Conservation (phyloP, 2,797 vertebrate genomes). For the Hydrophis major region DNA sequence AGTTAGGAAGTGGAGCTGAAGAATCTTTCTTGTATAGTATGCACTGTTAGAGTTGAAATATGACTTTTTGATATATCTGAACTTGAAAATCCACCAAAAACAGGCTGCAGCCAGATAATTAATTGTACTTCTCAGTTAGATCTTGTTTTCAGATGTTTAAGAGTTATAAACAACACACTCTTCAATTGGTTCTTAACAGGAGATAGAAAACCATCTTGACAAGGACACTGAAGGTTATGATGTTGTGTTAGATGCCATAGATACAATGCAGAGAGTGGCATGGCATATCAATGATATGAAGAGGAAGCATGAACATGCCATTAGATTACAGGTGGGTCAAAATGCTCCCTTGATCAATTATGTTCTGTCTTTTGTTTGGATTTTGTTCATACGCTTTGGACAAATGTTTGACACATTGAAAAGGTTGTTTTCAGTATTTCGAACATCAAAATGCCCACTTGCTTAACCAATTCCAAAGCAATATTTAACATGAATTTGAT, state of each 20-base stretch:
- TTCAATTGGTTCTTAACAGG: conserved; percentile 66
- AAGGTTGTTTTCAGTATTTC: neutral
- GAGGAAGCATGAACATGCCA: conserved; percentile 93
- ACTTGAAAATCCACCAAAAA: neutral
- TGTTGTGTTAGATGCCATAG: conserved; percentile 93
- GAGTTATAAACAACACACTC: conserved; percentile 4
- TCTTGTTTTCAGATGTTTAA: neutral
- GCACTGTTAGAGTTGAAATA: neutral
- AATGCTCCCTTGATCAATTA: neutral
- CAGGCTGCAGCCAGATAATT: neutral
- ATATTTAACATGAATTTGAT: neutral
- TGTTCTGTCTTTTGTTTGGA: neutral
- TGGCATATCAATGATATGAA: conserved; percentile 99
- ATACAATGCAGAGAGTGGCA: conserved; percentile 98
- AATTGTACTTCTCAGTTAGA: neutral
- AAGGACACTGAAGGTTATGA: conserved; percentile 93
- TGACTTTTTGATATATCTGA: neutral
- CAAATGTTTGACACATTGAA: neutral
- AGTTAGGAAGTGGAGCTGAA: neutral
- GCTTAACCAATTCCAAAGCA: neutral
- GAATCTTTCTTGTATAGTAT: neutral
- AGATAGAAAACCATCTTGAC: conserved; percentile 96
- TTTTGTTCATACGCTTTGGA: conserved; percentile 9
- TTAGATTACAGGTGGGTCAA: conserved; percentile 85
- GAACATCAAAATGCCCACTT: neutral